phyloP scores from a whole-genome alignment of 2,888 invertebrate genomes.

The Agrotis exclamationis region DNA sequence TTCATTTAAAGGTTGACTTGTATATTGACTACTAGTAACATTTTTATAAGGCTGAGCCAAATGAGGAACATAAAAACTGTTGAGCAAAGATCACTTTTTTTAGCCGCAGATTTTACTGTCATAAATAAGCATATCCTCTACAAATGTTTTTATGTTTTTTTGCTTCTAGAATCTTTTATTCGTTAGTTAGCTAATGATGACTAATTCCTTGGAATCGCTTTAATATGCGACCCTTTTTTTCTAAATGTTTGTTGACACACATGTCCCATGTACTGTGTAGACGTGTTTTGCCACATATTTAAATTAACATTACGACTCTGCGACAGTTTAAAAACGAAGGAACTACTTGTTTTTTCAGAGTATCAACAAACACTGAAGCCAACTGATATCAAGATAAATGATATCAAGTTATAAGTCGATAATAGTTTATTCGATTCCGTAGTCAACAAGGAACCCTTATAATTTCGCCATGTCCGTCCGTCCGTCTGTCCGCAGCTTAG shows the following conservation, averaged over 20 bases:
- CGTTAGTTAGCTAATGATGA: constrained; percentile 12
- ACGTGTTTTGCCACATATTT: constrained; percentile 21
- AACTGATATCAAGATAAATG: not conserved
- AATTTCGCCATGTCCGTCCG: too few species aligned
- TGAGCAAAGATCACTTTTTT: not conserved
- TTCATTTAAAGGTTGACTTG: not conserved
- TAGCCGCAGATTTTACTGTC: not conserved
- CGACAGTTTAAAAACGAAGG: not conserved
- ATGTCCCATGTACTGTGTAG: too few species aligned
- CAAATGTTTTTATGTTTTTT: not conserved
- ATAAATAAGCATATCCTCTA: too few species aligned
- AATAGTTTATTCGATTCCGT: too few species aligned
- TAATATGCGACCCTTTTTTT: constrained; percentile 3
- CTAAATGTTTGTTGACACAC: constrained; percentile 26
- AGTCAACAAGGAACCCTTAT: too few species aligned
- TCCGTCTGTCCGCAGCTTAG: too few species aligned
- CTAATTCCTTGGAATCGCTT: constrained; percentile 17
- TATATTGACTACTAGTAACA: too few species aligned
- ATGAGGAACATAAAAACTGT: too few species aligned
- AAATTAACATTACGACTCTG: constrained; percentile 16
- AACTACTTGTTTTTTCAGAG: not conserved
- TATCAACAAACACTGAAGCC: constrained; percentile 1
- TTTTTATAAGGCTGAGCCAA: too few species aligned
- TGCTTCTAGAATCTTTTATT: not conserved
- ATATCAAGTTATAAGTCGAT: too few species aligned